Conservation (phyloP, 2,797 vertebrate genomes). For the Gastrophryne carolinensis region DNA sequence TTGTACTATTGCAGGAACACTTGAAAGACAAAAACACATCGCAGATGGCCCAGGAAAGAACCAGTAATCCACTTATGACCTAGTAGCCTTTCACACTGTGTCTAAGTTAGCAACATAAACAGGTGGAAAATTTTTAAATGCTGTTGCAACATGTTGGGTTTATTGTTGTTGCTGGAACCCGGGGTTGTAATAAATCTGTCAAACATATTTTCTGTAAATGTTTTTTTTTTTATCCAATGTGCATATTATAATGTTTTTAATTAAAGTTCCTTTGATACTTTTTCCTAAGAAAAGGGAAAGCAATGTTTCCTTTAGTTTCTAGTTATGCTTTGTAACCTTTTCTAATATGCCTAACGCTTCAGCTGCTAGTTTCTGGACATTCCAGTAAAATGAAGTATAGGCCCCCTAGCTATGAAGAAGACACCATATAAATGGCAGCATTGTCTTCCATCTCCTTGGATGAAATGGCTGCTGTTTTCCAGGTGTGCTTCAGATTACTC, state of each 20-base stretch:
- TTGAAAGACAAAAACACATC: slow-evolving; percentile 7
- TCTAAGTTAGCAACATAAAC: no score
- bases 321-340: not conserved
- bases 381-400: slow-evolving; percentile 42
- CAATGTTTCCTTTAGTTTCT: not conserved
- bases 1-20: slow-evolving; percentile 16
- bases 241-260: no score
- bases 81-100: not conserved
- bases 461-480: slow-evolving; percentile 40
- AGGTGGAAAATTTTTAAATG: no score
- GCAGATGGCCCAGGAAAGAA: not conserved
- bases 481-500: slow-evolving; percentile 51
- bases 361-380: slow-evolving; percentile 16
- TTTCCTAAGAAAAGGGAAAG: not conserved
- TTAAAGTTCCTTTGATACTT: no score
- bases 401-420: slow-evolving; percentile 35
- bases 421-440: slow-evolving; percentile 48
- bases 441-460: slow-evolving; percentile 43
- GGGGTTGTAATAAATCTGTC: no score
- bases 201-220: no score
- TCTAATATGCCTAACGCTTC: slow-evolving; percentile 9
- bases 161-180: no score
- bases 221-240: no score
- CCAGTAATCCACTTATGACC: no score
- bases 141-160: no score